A percentile compares a stretch with the other conserved stretches of the same genome.
Conservation (phyloP, 2,113 vertebrate genomes). For the Penelope pileata region DNA sequence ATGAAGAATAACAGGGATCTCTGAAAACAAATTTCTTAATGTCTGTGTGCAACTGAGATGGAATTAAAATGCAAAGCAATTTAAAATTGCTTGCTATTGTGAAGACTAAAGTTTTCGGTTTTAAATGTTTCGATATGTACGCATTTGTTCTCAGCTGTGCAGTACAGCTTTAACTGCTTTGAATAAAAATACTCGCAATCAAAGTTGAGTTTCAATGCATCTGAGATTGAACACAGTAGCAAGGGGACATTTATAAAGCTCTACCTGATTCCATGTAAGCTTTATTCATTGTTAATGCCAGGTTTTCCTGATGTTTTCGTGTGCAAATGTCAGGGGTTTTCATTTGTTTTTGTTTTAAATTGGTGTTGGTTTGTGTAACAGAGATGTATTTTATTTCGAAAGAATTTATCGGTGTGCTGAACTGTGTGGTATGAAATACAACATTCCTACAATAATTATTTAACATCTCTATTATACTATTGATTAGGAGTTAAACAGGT, state of each 20-base stretch:
- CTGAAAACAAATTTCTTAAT: slow-evolving; percentile 51
- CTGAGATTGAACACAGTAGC: not conserved
- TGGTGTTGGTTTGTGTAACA: not conserved
- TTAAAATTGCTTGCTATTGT: not conserved
- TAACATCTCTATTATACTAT: not conserved
- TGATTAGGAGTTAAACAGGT: not conserved
- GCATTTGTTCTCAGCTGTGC: not conserved
- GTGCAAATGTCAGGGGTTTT: not conserved
- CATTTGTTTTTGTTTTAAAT: not conserved
- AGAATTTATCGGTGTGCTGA: not conserved
- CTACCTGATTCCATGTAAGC: not conserved
- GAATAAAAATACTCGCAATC: not conserved
- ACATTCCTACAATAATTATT: not conserved
- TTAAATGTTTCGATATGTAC: not conserved
- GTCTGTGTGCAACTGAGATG: slow-evolving; percentile 41
- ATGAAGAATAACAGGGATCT: slow-evolving; percentile 50
- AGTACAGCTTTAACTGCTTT: not conserved
- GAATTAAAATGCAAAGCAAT: slow-evolving; percentile 52
- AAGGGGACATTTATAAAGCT: not conserved
- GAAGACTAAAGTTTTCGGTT: not conserved
- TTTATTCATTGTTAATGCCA: not conserved
- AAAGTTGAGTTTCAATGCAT: not conserved
- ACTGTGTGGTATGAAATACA: not conserved
- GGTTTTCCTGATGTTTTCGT: not conserved
- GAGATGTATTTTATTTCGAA: not conserved